A percentile compares a stretch with the other conserved stretches of the same genome.
Conservation (phyloP, 2,888 invertebrate genomes). For the Hypselothyrea guttata region DNA sequence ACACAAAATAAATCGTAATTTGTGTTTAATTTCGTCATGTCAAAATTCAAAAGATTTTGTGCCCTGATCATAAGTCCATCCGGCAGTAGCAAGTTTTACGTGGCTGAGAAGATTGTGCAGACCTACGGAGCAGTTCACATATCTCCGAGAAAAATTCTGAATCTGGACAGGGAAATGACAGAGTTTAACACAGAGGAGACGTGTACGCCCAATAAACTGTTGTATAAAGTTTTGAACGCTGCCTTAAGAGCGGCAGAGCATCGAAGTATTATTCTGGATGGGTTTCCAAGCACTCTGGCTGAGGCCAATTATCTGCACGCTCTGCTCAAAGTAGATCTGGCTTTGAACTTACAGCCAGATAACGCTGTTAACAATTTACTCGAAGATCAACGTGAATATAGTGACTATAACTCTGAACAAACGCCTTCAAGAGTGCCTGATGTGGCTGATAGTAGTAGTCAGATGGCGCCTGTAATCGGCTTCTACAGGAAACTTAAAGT, state of each 20-base stretch:
- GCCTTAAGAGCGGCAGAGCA: conserved; percentile 8
- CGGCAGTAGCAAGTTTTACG: conserved; percentile 42
- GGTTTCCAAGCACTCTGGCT: conserved; percentile 37
- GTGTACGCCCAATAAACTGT: conserved; percentile 33
- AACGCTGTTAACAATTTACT: conserved; percentile 21
- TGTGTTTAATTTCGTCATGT: conserved; percentile 1
- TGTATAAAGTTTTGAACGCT: conserved; percentile 19
- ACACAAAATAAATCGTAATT: too few relatives aligned
- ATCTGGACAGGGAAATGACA: conserved; percentile 31
- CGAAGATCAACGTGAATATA: conserved; percentile 27
- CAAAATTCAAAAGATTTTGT: conserved; percentile 30
- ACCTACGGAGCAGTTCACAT: conserved; percentile 37
- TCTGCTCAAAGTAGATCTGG: conserved; percentile 17
- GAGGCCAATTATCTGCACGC: conserved; percentile 30
- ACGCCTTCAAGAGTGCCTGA: too few relatives aligned
- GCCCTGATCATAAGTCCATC: conserved; percentile 48
- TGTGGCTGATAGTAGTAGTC: conserved; percentile 1
- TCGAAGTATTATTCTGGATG: conserved; percentile 37
- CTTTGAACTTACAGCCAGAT: conserved; percentile 23
- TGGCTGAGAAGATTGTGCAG: conserved; percentile 24
- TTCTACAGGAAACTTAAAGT: conserved; percentile 23
- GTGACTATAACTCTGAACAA: conserved; percentile 47
- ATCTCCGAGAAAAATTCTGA: conserved; percentile 42
- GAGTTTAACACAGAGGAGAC: conserved; percentile 6
- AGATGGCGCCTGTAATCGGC: conserved; percentile 27